These are phyloP conservation scores for Fabriciana adippe DNA, from an alignment of 2,888 invertebrate species.

Conservation along the genomic window DNA sequence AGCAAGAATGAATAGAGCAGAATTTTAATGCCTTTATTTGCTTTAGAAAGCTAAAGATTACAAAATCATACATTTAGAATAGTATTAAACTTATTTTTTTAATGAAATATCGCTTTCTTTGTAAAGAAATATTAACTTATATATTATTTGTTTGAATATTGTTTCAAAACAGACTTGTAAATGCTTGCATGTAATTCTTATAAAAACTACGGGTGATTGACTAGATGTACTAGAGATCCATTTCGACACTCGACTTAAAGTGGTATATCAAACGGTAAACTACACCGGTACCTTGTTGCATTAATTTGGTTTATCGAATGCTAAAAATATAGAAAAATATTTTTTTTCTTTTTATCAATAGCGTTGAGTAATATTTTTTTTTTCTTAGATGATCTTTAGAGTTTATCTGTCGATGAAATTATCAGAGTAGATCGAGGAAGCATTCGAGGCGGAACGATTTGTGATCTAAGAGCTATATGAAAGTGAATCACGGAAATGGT, in stretches of 20 bases:
- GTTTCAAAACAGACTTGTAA: background rate
- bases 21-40: too few species aligned
- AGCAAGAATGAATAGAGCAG: too few species aligned
- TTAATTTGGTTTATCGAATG: constrained; percentile 16
- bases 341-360: background rate
- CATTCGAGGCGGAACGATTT: constrained; percentile 28
- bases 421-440: constrained; percentile 33
- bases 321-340: background rate
- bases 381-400: constrained; percentile 15
- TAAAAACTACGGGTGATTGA: constrained; percentile 54
- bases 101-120: too few species aligned
- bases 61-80: too few species aligned
- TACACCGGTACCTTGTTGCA: constrained; percentile 40
- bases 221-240: constrained; percentile 52
- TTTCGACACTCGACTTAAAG: constrained; percentile 56
- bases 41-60: too few species aligned
- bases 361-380: background rate
- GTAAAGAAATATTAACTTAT: too few species aligned
- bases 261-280: constrained; percentile 55
- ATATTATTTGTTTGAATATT: background rate
- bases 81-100: too few species aligned
- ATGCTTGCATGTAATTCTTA: constrained; percentile 52
- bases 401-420: constrained; percentile 25
- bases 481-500: constrained; percentile 33
- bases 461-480: constrained; percentile 34